Evolutionary conservation across 2,113 vertebrate genomes (phyloP).

Genomic region (Crotalus tigris): DNA sequence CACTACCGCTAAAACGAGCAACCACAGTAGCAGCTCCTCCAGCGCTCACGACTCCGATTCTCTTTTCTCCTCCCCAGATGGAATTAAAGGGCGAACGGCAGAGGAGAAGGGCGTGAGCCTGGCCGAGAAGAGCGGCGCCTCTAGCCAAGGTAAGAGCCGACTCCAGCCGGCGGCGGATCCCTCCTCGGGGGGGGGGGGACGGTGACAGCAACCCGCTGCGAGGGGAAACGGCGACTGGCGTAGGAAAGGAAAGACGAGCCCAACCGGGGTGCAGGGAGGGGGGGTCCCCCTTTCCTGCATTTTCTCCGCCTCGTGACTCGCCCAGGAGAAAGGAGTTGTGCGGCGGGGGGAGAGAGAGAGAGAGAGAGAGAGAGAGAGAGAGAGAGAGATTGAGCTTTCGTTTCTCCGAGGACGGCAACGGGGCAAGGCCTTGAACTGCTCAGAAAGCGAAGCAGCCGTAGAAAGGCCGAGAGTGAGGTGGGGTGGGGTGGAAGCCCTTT

Average conservation of each 20-base stretch:
- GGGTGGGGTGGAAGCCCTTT: background rate
- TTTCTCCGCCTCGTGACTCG: background rate
- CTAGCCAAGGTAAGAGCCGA: conserved; percentile 42
- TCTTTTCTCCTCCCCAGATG: conserved; percentile 37
- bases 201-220: background rate
- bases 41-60: conserved; percentile 26
- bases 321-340: background rate
- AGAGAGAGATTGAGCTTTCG: background rate
- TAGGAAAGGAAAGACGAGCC: background rate
- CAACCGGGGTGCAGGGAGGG: background rate
- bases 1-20: background rate
- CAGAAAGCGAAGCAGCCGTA: background rate
- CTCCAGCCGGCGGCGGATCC: background rate
- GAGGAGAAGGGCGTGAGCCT: conserved; percentile 28
- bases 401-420: background rate
- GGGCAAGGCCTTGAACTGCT: background rate
- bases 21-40: background rate
- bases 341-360: background rate
- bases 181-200: background rate
- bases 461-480: background rate
- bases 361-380: too few species aligned
- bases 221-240: background rate
- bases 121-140: conserved; percentile 8
- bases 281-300: background rate
- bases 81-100: conserved; percentile 26